phyloP scores from a whole-genome alignment of 2,113 vertebrate genomes.

The Psophia crepitans region DNA sequence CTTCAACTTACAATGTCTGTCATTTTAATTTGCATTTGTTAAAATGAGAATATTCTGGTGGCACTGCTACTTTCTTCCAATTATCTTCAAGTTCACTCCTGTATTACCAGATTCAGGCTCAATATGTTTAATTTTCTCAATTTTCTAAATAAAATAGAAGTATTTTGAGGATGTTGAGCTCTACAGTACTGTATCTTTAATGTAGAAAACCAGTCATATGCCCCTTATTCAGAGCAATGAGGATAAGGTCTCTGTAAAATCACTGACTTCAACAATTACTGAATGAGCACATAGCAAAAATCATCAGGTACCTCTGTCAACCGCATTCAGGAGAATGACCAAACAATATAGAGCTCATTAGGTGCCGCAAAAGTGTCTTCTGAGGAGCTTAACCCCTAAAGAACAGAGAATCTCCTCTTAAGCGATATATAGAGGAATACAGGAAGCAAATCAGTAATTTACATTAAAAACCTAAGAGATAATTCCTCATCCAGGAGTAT shows the following conservation, averaged over 20 bases:
- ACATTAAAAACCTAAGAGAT: neutral
- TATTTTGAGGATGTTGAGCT: neutral
- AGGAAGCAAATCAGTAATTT: neutral
- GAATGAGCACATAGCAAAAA: neutral
- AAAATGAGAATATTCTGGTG: neutral
- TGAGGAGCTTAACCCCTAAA: neutral
- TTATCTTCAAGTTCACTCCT: neutral
- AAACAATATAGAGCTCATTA: neutral
- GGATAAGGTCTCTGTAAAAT: neutral
- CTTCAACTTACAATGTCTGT: neutral
- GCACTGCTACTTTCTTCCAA: neutral
- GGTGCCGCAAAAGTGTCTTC: neutral
- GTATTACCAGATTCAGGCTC: neutral
- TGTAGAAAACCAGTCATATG: neutral
- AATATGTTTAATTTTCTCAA: neutral
- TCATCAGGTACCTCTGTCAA: neutral
- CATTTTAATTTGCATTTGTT: neutral
- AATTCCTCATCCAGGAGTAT: accelerated
- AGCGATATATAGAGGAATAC: neutral
- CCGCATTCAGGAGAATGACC: neutral
- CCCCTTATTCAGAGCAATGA: neutral
- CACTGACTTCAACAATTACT: neutral
- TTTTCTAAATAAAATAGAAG: neutral
- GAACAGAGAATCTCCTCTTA: neutral
- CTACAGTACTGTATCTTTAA: neutral